Evolutionary conservation across 2,888 invertebrate genomes (phyloP).

Genomic region (Choreutis nemorana): DNA sequence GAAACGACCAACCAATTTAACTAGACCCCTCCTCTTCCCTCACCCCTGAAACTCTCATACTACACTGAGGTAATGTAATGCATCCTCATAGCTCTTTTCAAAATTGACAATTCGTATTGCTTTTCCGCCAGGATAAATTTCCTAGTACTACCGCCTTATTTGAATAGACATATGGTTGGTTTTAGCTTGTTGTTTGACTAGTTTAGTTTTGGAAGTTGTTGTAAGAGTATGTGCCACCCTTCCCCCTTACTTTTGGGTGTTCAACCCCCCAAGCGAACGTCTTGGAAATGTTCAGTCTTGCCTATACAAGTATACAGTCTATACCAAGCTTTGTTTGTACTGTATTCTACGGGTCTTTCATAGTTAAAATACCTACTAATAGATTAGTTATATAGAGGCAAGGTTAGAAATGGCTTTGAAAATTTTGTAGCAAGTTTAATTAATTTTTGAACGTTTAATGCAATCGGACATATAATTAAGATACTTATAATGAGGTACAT

Average conservation of each 20-base stretch:
- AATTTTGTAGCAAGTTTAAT: no score
- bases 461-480: no score
- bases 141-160: accelerated
- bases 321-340: slow-evolving; percentile 52
- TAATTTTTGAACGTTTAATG: no score
- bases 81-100: slow-evolving; percentile 33
- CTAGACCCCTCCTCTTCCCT: slow-evolving; percentile 17
- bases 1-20: slow-evolving; percentile 18
- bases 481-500: no score
- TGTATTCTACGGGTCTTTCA: slow-evolving; percentile 41
- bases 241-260: slow-evolving; percentile 14
- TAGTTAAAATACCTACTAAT: no score
- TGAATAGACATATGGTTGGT: slow-evolving; percentile 16
- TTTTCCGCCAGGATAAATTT: slow-evolving; percentile 14
- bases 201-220: slow-evolving; percentile 14
- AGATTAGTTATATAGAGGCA: no score
- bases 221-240: slow-evolving; percentile 16
- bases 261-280: slow-evolving; percentile 28
- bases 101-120: slow-evolving; percentile 28
- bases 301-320: no score
- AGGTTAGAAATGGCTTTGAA: no score
- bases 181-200: slow-evolving; percentile 11
- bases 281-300: slow-evolving; percentile 57
- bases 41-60: slow-evolving; percentile 10
- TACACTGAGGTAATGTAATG: slow-evolving; percentile 22